Base-by-base conservation (phyloP, 2,113 vertebrate species). In the Numida meleagris region DNA sequence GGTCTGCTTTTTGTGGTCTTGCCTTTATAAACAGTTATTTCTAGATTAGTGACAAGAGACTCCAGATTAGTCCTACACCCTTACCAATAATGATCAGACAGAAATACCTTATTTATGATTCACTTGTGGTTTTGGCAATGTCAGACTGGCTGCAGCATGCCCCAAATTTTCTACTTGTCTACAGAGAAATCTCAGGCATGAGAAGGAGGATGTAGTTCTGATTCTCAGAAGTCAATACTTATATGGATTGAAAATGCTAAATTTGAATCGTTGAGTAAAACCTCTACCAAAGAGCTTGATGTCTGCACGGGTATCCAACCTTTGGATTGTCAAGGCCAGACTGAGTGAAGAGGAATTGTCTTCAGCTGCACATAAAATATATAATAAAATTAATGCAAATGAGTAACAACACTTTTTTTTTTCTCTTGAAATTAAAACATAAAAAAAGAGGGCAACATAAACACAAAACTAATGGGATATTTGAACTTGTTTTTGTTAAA, bases 221-320 rank as follows among this genome's bases (percentile, higher is more conserved):
- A 2, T 66, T 53, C 55, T 31, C 82, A 38, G 25, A 53, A 53
- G 71, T 87, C 74, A 94, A 65, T 93, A 90, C 75, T 93, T 92
- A 14, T 48, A 20, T 86, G 46, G 73, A 81, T 88, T 88, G 61
- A 92, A 94, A 96, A 88, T 4, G 46, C 38, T 72, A 89, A 57
- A 23, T 83, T 86, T 67, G 80, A 93, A 50, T 80, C 34, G 57
- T 62, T 42, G 72, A 48, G 15, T 17, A 68, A 85, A 91, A 53
- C 10, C 42, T 59, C 36, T 45, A 66, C 15, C 65, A 81, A 71
- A 90, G 36, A 84, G 8, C 16, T 12, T 12, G 42, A 63, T 43
- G 11, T 24, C 16, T 34, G 43, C 29, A 57, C 4, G 17, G 53
- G 31, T 19, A 33, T 33, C 31, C 53, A 57, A 57, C 53, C 53